Base-by-base conservation (phyloP, 2,797 vertebrate genomes). In the Forpus xanthops region DNA sequence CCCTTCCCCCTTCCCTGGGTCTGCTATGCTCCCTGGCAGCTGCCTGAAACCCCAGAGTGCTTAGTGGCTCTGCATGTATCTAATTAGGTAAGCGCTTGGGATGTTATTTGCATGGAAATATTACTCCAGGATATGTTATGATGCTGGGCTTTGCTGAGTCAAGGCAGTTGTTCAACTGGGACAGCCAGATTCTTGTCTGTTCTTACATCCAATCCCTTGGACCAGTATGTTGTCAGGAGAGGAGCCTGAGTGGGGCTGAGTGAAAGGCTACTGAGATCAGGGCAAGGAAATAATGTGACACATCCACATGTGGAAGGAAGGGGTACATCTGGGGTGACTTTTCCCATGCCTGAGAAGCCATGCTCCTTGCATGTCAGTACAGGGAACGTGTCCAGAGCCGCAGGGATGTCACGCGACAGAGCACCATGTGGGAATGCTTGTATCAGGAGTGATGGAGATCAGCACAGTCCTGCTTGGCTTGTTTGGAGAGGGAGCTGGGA, bases 1-100 rank as follows among this genome's bases (percentile, higher is more conserved):
- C 94, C 91, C 96, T 93, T 78, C 96, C 91, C 91, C 92, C 91
- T 95, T 94, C 80, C 60, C 83, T 33, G 71, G 56, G 49, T 82
- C 49, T 93, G 77, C 70, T 82, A 58, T 45, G 41, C 50, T 93
- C 64, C 31, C 87, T 96, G 94, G 82, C 96, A 93, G 87, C 71
- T 94, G 90, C 90, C 85, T 64, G 85, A 90, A 93, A 90, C 88
- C 90, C 66, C 3, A 2, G 42, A 67, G 79, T 84, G 77, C 64
- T 88, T 68, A 70, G 90, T 95, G 92, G 88, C 74, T 93, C 67
- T 90, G 77, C 31, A 62, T 88, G 76, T 81, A 77, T 88, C 91
- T 94, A 81, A 95, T 96, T 97, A 94, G 91, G 70, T 92, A 73
- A 86, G 66, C 2, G 3, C 72, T 75, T 86, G 85, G 64, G 76